A percentile compares a stretch with the other conserved stretches of the same genome.
Evolutionary conservation across 2,113 vertebrate species (phyloP).

Genomic region (Xenopus laevis): DNA sequence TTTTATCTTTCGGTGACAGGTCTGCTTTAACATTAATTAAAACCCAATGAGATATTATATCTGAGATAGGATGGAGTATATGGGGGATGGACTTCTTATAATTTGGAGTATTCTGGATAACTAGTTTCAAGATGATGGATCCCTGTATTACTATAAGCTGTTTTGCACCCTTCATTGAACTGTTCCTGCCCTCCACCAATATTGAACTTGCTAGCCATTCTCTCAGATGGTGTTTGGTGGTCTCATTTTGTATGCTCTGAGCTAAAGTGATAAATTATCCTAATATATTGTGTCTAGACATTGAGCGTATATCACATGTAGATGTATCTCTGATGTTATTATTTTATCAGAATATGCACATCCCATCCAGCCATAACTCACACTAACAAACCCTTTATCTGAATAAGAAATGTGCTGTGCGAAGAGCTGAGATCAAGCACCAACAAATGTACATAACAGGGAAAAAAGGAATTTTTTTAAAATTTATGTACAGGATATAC

Average conservation of each 20-base stretch:
- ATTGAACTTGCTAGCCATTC: slow-evolving; percentile 8
- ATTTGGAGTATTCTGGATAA: no score
- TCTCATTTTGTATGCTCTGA: slow-evolving; percentile 48
- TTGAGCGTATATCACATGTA: slow-evolving; percentile 66
- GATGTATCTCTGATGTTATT: slow-evolving; percentile 77
- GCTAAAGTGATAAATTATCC: slow-evolving; percentile 70
- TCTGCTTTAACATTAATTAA: no score
- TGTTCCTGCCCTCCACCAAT: background rate
- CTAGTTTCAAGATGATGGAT: no score
- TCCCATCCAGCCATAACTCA: slow-evolving; percentile 58
- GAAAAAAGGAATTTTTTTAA: no score
- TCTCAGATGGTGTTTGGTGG: slow-evolving; percentile 2
- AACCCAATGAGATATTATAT: no score
- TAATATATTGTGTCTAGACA: slow-evolving; percentile 65
- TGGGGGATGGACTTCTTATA: no score
- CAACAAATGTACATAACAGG: background rate
- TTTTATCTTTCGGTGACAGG: no score
- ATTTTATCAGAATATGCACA: slow-evolving; percentile 70
- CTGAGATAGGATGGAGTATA: no score
- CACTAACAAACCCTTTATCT: slow-evolving; percentile 31
- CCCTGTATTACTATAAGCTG: no score
- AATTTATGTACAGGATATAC: no score
- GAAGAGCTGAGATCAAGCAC: background rate
- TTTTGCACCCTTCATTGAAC: background rate
- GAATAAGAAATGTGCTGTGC: slow-evolving; percentile 29